A percentile compares a stretch with the other conserved stretches of the same genome.
These are phyloP conservation scores for Podilymbus podiceps DNA, from an alignment of 2,113 vertebrate genomes.

Conservation along the genomic window DNA sequence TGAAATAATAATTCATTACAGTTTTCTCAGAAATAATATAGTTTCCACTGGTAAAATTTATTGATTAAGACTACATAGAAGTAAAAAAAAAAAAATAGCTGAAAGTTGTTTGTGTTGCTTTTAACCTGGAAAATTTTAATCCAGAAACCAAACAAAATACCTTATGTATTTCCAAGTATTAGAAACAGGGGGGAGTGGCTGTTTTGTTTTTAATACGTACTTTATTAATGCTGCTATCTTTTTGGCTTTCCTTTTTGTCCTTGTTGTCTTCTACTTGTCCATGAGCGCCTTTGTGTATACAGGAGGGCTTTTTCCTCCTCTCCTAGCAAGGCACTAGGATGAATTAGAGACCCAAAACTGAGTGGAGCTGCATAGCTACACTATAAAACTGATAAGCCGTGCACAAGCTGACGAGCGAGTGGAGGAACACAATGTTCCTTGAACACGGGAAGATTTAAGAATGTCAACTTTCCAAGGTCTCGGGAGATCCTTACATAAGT, in stretches of 20 bases:
- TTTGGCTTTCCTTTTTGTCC: background rate
- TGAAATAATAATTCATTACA: background rate
- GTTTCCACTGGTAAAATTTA: background rate
- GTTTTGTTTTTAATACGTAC: background rate
- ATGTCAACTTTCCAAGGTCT: background rate
- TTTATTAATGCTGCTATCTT: background rate
- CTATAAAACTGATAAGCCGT: background rate
- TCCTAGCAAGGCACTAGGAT: background rate
- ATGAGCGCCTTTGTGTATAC: background rate
- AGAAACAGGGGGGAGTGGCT: background rate
- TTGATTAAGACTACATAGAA: background rate
- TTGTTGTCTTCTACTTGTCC: background rate
- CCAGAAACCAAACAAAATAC: background rate
- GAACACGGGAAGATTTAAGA: background rate
- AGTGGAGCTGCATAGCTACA: rapidly evolving
- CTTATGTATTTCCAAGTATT: background rate
- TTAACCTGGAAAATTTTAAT: background rate
- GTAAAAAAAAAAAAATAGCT: background rate
- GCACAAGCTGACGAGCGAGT: background rate
- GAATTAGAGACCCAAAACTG: background rate
- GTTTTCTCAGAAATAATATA: background rate
- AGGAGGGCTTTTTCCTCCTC: background rate
- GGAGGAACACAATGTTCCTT: background rate
- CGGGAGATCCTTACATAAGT: background rate
- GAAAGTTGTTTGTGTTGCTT: background rate